Conservation (phyloP, 2,113 vertebrate genomes). For the Heterotis niloticus region DNA sequence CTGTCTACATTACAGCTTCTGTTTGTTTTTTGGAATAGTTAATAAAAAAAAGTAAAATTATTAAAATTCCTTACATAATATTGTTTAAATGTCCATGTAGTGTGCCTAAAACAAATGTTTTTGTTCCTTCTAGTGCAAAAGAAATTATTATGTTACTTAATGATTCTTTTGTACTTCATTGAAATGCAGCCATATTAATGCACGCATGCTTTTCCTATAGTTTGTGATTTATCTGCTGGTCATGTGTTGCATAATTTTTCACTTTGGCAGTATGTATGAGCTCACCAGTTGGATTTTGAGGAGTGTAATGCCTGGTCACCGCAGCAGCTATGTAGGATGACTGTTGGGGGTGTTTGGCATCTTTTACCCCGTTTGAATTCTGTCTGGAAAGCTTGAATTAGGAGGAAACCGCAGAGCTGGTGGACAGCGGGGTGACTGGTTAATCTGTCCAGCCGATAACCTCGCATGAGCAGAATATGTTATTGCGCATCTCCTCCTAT, state of each 20-base stretch:
- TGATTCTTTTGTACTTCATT: too few relatives aligned
- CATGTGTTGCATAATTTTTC: background rate
- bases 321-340: background rate
- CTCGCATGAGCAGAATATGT: slow-evolving; percentile 45
- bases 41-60: too few relatives aligned
- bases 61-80: too few relatives aligned
- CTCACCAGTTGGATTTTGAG: background rate
- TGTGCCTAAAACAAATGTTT: background rate
- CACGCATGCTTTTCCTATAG: too few relatives aligned
- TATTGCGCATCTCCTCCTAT: slow-evolving; percentile 42
- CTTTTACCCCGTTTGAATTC: too few relatives aligned
- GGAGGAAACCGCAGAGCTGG: slow-evolving; percentile 20
- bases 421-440: slow-evolving; percentile 14
- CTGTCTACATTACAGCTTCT: too few relatives aligned
- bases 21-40: too few relatives aligned
- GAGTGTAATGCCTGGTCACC: background rate
- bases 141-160: too few relatives aligned
- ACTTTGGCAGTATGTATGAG: background rate
- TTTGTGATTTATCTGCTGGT: background rate
- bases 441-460: slow-evolving; percentile 36
- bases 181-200: background rate
- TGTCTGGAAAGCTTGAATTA: background rate
- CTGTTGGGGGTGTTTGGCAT: too few relatives aligned
- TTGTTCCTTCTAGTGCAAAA: too few relatives aligned
- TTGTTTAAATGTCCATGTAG: background rate